Percentiles rank a stretch among this genome's conserved stretches.
Conservation (phyloP, 2,888 invertebrate species). For the Zootermopsis nevadensis region DNA sequence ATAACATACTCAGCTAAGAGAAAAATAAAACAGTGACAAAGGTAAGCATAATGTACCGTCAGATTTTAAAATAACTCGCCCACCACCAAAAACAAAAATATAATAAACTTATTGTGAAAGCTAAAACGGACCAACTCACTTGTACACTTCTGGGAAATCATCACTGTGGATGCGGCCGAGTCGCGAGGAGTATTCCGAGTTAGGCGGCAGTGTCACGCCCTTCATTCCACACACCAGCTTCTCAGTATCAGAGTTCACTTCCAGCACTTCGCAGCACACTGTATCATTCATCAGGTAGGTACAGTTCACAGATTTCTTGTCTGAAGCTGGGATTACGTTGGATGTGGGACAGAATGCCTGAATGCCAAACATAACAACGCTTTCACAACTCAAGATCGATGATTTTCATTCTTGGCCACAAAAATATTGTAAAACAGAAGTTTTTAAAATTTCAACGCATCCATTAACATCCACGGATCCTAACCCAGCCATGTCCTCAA, state of each 20-base stretch:
- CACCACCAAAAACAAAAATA: background rate
- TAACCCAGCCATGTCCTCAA: no score
- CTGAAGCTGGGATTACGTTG: conserved; percentile 76
- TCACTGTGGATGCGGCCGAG: conserved; percentile 86
- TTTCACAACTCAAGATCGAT: no score
- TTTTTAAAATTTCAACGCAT: no score
- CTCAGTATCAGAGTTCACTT: conserved; percentile 87
- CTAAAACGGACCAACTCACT: conserved; percentile 69
- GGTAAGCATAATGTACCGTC: background rate
- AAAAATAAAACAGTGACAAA: background rate
- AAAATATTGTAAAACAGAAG: no score
- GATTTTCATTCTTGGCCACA: no score
- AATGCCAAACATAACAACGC: conserved; percentile 25
- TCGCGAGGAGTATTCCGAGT: conserved; percentile 77
- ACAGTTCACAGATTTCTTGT: conserved; percentile 82
- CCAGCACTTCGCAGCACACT: conserved; percentile 88
- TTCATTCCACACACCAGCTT: conserved; percentile 91
- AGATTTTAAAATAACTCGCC: background rate
- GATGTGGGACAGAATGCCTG: conserved; percentile 77
- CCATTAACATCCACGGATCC: no score
- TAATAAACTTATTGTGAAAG: background rate
- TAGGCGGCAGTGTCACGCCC: conserved; percentile 76
- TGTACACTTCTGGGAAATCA: conserved; percentile 85
- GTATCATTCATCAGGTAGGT: conserved; percentile 85
- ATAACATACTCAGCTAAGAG: background rate